Base-by-base conservation (phyloP, 2,113 vertebrate genomes). In the Corydoras sp. region DNA sequence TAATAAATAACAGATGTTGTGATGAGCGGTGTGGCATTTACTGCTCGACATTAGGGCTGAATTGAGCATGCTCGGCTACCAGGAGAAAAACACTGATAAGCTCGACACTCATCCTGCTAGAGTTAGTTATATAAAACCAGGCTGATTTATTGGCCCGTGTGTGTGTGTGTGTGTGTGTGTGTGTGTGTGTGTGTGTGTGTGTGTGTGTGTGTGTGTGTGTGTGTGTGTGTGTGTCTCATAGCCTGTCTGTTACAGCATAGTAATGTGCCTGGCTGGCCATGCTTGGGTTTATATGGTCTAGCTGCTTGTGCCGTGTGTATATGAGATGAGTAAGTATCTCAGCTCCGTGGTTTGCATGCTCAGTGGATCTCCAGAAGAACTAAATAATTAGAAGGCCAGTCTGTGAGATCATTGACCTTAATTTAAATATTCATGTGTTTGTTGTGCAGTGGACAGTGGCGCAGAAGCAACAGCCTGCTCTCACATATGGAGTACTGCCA, bases 351-450 rank as follows among this genome's bases (percentile, higher is more conserved):
- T 90, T 87, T 86, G 87, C 83, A 90, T 89, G 81, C 89, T 84
- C 83, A 80, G 84, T 77, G 81, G 82, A 83, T 87, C 83, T 80
- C 81, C 84, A 82, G 84, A 88, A 89, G 88, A 90, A 85, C 83
- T 86, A 88, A 90, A 89, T 89, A 89, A 89, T 90, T 88, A 90
- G 88, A 87, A 81, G 88, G 81, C 82, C 86, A 83, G 86, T 91
- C 88, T 88, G 88, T 87, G 88, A 88, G 89, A 89, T 91, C 87
- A 86, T 81, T 89, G 89, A 91, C 87, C 88, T 87, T 69, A 68
- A 83, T 80, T 91, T 89, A 88, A 91, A 90, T 91, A 91, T 91
- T 90, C 89, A 90, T 90, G 87, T 91, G 87, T 91, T 89, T 89
- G 88, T 89, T 85, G 84, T 87, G 84, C 83, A 86, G 85, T 85